Conservation (phyloP, 2,888 invertebrate genomes). For the Alentia gelatinosa region DNA sequence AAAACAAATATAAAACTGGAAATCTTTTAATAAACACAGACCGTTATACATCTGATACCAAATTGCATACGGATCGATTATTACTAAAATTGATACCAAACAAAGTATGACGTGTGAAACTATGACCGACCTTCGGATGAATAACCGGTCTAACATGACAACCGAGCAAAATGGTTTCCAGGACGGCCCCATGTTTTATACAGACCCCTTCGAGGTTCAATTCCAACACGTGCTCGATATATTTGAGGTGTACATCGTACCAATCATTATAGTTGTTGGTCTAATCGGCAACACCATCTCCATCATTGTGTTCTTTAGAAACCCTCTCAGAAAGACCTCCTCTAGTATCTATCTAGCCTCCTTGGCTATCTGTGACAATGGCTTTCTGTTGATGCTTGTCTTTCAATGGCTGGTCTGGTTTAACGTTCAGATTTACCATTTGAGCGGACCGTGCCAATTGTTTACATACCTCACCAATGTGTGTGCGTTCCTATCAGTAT, state of each 20-base stretch:
- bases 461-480: not conserved
- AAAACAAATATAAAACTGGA: too few species aligned
- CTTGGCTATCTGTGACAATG: slow-evolving; percentile 35
- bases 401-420: slow-evolving; percentile 39
- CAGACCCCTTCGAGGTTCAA: not conserved
- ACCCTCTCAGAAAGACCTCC: not conserved
- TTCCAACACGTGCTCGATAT: not conserved
- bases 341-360: slow-evolving; percentile 23
- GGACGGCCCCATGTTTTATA: not conserved
- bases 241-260: not conserved
- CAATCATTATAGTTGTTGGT: not conserved
- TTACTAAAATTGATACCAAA: too few species aligned
- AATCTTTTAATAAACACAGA: too few species aligned
- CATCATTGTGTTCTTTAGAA: slow-evolving; percentile 10
- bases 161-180: too few species aligned
- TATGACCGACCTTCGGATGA: too few species aligned
- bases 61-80: too few species aligned
- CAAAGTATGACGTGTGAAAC: too few species aligned
- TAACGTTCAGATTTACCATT: slow-evolving; percentile 17
- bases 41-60: too few species aligned
- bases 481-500: slow-evolving; percentile 37
- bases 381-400: not conserved
- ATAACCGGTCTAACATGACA: too few species aligned
- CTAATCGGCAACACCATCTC: slow-evolving; percentile 28
- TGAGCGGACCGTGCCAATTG: not conserved